Evolutionary conservation across 2,113 vertebrate species (phyloP).

Genomic region (Daboia siamensis): DNA sequence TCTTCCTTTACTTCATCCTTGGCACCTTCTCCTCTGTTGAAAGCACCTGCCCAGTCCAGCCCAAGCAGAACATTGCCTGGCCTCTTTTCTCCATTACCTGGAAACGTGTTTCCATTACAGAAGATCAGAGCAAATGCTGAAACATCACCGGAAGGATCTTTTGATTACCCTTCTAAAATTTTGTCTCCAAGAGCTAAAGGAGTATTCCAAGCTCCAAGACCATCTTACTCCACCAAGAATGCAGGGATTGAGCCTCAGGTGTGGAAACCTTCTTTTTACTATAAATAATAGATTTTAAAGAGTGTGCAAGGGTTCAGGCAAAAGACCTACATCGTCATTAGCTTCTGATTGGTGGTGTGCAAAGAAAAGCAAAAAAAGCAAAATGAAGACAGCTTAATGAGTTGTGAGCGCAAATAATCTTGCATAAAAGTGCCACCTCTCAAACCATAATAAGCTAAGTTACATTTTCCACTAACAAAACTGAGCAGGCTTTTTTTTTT

Average conservation of each 20-base stretch:
- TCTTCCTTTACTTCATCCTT: conserved; percentile 68
- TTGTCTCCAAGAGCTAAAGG: conserved; percentile 74
- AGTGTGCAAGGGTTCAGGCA: conserved; percentile 9
- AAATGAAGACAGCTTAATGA: conserved; percentile 18
- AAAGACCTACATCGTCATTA: not conserved
- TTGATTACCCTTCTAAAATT: conserved; percentile 74
- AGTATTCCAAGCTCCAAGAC: conserved; percentile 82
- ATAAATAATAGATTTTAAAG: conserved; percentile 62
- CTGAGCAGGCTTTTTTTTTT: not conserved
- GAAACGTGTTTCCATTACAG: conserved; percentile 41
- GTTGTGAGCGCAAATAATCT: conserved; percentile 16
- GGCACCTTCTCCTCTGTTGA: conserved; percentile 70
- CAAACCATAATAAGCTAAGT: not conserved
- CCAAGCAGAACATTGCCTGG: conserved; percentile 61
- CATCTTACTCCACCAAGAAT: conserved; percentile 89
- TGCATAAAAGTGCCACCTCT: not conserved
- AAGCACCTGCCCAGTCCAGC: conserved; percentile 52
- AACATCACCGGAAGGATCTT: conserved; percentile 54
- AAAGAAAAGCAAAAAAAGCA: not conserved
- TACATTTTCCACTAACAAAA: not conserved
- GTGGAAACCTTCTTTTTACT: conserved; percentile 92
- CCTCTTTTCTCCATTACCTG: conserved; percentile 53
- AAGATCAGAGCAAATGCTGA: conserved; percentile 37
- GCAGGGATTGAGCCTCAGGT: conserved; percentile 93
- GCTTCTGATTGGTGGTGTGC: not conserved